Evolutionary conservation across 2,797 vertebrate species (phyloP), one percentile per base, ranked within the genome.

Genomic region (Eulemur albifrons): DNA sequence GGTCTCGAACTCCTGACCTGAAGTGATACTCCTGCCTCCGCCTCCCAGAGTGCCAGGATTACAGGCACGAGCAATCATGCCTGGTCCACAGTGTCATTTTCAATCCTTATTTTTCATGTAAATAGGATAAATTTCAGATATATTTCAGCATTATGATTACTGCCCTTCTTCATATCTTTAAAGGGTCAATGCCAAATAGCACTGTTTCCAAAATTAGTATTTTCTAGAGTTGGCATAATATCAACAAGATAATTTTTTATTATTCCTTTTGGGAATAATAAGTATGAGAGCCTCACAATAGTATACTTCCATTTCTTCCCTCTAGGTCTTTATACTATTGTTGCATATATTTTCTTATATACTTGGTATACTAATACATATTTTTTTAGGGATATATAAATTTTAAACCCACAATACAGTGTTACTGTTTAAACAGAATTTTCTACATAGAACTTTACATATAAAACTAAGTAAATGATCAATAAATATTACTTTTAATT

Each of bases 81-180:
- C 61, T 30, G 32, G 61, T 6, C 61, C 14, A 57, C 35, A 57
- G 38, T 61, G 50, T 77, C 20, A 79, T 92, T 77, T 91, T 88
- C 43, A 90, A 90, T 86, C 32, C 35, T 75, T 90, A 32, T 54
- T 76, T 94, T 88, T 96, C 21, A 70, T 32, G 93, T 90, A 70
- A 90, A 93, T 83, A 79, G 35, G 76, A 92, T 79, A 92, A 8
- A 90, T 87, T 95, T 83, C 70, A 89, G 52, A 32, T 86, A 15
- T 86, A 82, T 82, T 88, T 93, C 12, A 89, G 54, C 27, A 43
- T 92, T 93, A 82, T 32, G 15, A 70, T 93, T 87, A 88, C 88
- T 72, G n/a, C 54, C 54, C 59, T 87, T 70, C 14, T 79, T 92
- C 45, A 12, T 85, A 32, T 61, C 35, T 91, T 93, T 88, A 63